A percentile compares a stretch with the other conserved stretches of the same genome.
Conservation (phyloP, 2,797 vertebrate species). For the Delichon dasypus region DNA sequence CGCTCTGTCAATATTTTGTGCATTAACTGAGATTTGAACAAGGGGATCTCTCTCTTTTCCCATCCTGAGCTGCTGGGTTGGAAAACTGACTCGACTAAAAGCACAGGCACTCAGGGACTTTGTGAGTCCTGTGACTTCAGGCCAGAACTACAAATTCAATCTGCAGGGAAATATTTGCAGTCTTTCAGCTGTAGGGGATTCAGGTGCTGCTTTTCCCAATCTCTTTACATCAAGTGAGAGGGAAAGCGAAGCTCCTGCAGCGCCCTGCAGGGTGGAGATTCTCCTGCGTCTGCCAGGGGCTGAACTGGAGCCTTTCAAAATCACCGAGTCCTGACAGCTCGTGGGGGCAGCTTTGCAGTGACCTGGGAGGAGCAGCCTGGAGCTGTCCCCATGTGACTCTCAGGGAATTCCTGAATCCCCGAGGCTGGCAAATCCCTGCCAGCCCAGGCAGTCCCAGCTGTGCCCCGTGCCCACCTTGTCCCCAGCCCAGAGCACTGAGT, state of each 20-base stretch:
- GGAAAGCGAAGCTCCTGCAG: background rate
- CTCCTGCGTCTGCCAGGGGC: background rate
- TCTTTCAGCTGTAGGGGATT: background rate
- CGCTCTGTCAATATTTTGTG: background rate
- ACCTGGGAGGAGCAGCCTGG: background rate
- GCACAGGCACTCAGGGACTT: background rate
- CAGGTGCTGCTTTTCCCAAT: background rate
- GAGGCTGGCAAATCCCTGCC: background rate
- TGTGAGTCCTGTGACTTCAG: background rate
- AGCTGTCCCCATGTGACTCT: background rate
- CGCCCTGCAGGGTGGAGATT: background rate
- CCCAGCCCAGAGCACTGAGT: background rate
- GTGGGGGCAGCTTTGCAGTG: background rate
- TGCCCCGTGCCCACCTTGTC: background rate
- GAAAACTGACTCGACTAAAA: background rate
- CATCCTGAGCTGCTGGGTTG: background rate
- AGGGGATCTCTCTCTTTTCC: background rate
- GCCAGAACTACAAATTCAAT: background rate
- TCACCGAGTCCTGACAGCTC: background rate
- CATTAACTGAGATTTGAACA: background rate
- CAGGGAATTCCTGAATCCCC: background rate
- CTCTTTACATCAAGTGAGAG: background rate
- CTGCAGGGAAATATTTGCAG: background rate
- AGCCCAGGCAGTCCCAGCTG: rapidly evolving
- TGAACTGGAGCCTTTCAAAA: background rate